Base-by-base conservation (phyloP, 92 coral and sea anemone genomes). In the Metridium senile region DNA sequence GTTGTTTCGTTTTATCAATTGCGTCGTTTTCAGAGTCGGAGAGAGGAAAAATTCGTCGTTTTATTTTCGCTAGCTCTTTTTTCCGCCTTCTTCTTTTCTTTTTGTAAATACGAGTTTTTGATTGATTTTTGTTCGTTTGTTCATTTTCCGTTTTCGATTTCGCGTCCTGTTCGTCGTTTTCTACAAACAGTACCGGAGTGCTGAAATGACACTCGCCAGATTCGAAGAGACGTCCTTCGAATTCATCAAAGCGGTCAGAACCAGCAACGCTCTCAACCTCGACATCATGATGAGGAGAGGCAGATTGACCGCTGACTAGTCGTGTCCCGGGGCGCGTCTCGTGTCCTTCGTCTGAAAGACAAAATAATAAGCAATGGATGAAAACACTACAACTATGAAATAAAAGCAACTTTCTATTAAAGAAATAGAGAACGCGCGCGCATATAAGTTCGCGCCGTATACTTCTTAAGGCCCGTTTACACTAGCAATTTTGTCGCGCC, bases 281-380 rank as follows among this genome's bases (percentile, higher is more conserved):
- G n/a, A 81, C 72, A 31, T 39, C 49, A 13, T 39, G 49, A 39
- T 34, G 81, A 62, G 90, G 97, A 9, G 88, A 85, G 26, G 89
- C 94, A 25, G 97, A 92, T 32, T 87, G 65, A 11, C 97, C 97
- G 81, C 97, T 83, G 64, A 93, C 90, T 21, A 76, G 81, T 28
- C 93, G 84, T 18, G 90, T 83, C 45, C 29, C 72, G 3, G 84
- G 78, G 26, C 81, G 79, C 58, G 86, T 43, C 1, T 29, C 33
- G 33, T 32, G 58, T 35, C 34, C 21, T 33, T 67, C 33, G 26
- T 23, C 46, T 52, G 13, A 4, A 6, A 39, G 13, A 39, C 6
- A 39, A 39, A 39, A 13, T 39, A 39, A 39, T 4, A 4, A 39
- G 13, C 49, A 13, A 13, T n/a, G n/a, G n/a, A n/a, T n/a, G n/a